Evolutionary conservation across 2,888 invertebrate genomes (phyloP).

Genomic region (Machimus atricapillus): DNA sequence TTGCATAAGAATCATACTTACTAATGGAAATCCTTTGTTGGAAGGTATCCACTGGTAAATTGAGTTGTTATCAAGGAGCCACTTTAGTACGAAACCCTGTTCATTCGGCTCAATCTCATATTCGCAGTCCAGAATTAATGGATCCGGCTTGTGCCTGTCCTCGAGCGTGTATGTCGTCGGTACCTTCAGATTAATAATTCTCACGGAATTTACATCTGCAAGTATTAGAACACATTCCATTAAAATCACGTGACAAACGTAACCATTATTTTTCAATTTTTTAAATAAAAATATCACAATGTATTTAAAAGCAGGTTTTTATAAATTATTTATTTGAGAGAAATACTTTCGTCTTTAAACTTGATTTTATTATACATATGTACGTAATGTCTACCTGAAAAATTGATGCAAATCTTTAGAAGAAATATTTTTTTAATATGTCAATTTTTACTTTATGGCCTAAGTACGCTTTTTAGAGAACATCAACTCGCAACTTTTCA

Average conservation of each 20-base stretch:
- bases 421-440: too few relatives aligned
- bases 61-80: conserved; percentile 61
- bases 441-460: too few relatives aligned
- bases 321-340: too few relatives aligned
- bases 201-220: conserved; percentile 52
- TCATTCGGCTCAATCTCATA: conserved; percentile 59
- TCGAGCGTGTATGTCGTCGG: conserved; percentile 61
- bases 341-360: too few relatives aligned
- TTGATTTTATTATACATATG: too few relatives aligned
- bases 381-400: too few relatives aligned
- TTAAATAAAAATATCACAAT: background rate
- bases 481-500: too few relatives aligned
- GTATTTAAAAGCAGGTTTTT: background rate
- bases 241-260: background rate
- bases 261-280: background rate
- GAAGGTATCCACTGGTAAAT: conserved; percentile 63
- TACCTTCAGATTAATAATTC: conserved; percentile 61
- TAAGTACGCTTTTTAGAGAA: too few relatives aligned
- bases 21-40: conserved; percentile 60
- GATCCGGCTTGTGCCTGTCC: conserved; percentile 58
- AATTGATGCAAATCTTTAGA: too few relatives aligned
- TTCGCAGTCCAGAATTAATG: conserved; percentile 61
- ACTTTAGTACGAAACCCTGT: conserved; percentile 62
- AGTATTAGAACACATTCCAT: background rate
- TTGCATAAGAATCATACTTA: conserved; percentile 46